Conservation (phyloP, 2,113 vertebrate species). For the Engystomops pustulosus region DNA sequence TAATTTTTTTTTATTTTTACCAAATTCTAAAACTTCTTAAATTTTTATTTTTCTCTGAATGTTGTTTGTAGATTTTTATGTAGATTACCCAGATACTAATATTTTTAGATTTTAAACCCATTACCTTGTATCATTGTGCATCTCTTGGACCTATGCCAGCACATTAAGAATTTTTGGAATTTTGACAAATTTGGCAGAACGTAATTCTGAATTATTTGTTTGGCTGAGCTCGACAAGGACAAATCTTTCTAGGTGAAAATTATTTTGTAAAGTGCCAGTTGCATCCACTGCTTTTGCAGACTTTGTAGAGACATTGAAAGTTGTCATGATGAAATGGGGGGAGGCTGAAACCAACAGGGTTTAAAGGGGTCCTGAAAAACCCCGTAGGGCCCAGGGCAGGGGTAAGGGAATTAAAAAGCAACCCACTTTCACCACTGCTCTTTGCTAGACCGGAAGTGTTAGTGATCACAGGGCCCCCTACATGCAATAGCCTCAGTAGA, state of each 20-base stretch:
- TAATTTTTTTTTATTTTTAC: background rate
- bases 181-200: background rate
- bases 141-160: background rate
- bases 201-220: background rate
- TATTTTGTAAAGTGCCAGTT: background rate
- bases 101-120: background rate
- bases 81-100: background rate
- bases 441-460: no score
- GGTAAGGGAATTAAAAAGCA: no score
- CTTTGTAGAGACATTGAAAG: no score
- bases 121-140: background rate
- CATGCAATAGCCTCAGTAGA: no score
- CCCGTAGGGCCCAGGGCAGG: no score
- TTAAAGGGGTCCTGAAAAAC: no score
- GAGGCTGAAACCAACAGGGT: no score
- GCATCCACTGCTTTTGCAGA: background rate
- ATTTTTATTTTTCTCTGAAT: background rate
- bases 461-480: no score
- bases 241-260: background rate
- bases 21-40: background rate
- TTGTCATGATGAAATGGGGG: no score
- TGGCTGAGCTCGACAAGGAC: background rate
- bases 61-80: background rate
- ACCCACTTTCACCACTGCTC: no score
- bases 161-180: background rate